Evolutionary conservation across 2,113 vertebrate genomes (phyloP).

Genomic region (Gorsachius goisagi): DNA sequence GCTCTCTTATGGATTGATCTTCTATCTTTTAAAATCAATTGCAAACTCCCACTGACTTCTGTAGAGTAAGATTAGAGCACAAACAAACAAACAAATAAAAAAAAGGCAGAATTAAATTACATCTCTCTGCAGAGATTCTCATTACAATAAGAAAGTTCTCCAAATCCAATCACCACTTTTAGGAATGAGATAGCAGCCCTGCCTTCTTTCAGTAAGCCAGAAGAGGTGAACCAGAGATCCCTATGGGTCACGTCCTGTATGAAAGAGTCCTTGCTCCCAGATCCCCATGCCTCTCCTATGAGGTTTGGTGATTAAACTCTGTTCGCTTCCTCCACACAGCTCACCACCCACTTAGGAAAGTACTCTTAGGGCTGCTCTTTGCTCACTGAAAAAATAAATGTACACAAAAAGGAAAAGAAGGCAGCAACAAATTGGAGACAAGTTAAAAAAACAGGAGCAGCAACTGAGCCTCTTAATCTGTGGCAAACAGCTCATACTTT

Average conservation of each 20-base stretch:
- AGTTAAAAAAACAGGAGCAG: background rate
- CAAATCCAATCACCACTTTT: background rate
- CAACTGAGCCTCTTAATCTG: background rate
- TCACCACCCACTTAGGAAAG: background rate
- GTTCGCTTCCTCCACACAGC: background rate
- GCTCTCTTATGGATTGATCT: background rate
- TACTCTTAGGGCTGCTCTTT: background rate
- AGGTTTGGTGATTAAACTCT: background rate
- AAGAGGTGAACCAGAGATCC: background rate
- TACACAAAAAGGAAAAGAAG: background rate
- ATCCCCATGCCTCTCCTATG: background rate
- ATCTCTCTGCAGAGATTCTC: background rate
- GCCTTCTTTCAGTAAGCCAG: background rate
- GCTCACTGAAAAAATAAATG: background rate
- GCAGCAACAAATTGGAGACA: background rate
- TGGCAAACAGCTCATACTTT: background rate
- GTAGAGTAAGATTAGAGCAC: background rate
- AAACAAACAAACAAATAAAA: background rate
- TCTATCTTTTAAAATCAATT: background rate
- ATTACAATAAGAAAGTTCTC: background rate
- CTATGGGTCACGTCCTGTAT: background rate
- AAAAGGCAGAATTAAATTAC: background rate
- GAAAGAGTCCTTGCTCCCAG: background rate
- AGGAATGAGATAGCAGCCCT: background rate
- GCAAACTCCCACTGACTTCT: background rate